Conservation (phyloP, 2,113 vertebrate genomes). For the Cynocephalus volans region DNA sequence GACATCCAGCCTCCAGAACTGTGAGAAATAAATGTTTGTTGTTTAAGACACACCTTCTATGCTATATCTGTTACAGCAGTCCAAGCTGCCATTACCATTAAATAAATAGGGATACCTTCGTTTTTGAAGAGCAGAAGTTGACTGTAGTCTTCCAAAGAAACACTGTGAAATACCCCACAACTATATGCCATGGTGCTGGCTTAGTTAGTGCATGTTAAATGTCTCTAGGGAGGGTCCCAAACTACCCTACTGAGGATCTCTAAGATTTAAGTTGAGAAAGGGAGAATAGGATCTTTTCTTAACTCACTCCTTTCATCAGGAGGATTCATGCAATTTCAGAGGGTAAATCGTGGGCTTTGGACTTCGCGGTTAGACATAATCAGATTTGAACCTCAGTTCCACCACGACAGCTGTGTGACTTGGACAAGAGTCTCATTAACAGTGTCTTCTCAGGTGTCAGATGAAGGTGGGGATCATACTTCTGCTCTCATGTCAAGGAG, state of each 20-base stretch:
- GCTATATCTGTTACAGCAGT: neutral
- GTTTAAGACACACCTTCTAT: neutral
- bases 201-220: rapidly evolving
- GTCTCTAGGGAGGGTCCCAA: neutral
- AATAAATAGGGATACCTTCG: too few relatives aligned
- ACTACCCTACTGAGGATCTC: neutral
- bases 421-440: neutral
- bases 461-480: neutral
- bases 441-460: neutral
- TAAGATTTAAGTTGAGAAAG: neutral
- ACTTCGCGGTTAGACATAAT: neutral
- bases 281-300: neutral
- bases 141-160: neutral
- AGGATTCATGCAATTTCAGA: neutral
- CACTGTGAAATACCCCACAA: rapidly evolving
- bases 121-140: neutral
- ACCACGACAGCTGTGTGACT: neutral
- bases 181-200: rapidly evolving
- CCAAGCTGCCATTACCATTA: neutral
- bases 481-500: neutral
- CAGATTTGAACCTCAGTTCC: neutral
- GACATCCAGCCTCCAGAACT: neutral
- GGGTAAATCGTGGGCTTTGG: neutral
- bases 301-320: neutral
- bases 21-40: neutral